These are phyloP conservation scores for Galaxias olidus DNA, from an alignment of 2,797 vertebrate species.

Conservation along the genomic window DNA sequence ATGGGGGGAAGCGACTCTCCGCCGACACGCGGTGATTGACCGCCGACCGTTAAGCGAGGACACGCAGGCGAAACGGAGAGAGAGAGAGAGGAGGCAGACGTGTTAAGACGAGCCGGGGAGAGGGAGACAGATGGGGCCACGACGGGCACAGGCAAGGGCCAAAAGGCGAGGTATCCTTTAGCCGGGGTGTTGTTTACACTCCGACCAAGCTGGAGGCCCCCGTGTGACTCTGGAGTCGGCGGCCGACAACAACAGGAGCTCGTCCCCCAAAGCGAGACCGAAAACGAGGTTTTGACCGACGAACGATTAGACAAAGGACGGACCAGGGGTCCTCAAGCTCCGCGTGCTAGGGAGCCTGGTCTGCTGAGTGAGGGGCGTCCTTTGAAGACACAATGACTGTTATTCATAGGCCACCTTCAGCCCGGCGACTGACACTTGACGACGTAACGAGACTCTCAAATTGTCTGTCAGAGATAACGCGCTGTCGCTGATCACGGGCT, in stretches of 20 bases:
- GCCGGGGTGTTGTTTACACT: constrained; percentile 49
- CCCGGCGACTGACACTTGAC: constrained; percentile 19
- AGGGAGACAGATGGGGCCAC: no score
- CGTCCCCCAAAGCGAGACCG: no score
- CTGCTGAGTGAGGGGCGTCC: constrained; percentile 26
- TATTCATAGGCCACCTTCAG: constrained; percentile 34
- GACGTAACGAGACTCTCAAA: neutral
- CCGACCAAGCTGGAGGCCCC: constrained; percentile 31
- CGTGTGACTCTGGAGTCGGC: constrained; percentile 35
- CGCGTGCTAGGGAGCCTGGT: constrained; percentile 38
- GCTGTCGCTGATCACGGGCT: constrained; percentile 6
- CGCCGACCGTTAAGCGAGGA: no score
- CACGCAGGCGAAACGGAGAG: no score
- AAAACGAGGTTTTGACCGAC: no score
- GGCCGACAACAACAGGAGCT: constrained; percentile 4
- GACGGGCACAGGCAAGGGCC: no score
- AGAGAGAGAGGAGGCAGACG: no score
- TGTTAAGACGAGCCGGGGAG: no score
- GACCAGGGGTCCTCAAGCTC: no score
- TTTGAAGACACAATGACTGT: constrained; percentile 20
- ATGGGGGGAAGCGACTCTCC: no score
- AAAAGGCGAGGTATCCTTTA: constrained; percentile 40
- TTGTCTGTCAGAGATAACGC: constrained; percentile 18
- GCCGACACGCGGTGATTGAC: no score
- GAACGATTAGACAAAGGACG: no score